Conservation (phyloP, 2,113 vertebrate species). For the Neoarius graeffei region DNA sequence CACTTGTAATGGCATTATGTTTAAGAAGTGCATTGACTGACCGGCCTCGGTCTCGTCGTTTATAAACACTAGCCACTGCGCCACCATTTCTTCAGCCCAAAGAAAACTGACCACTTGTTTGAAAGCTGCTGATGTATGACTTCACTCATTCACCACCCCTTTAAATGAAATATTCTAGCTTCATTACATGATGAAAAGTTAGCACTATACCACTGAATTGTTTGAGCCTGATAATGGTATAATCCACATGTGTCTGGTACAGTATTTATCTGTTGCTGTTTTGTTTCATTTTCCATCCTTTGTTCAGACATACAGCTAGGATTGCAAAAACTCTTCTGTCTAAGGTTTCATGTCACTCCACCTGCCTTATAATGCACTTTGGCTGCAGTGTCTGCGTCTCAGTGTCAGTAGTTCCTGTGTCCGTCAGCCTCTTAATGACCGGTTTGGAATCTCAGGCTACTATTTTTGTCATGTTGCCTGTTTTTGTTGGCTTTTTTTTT, state of each 20-base stretch:
- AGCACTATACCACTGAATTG: neutral
- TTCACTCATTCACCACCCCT: neutral
- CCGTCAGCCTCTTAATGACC: neutral
- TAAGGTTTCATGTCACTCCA: neutral
- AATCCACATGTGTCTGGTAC: neutral
- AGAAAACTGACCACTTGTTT: neutral
- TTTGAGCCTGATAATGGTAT: slow-evolving; percentile 7
- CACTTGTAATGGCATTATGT: neutral
- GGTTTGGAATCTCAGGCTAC: neutral
- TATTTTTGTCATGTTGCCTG: neutral
- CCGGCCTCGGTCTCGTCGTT: neutral
- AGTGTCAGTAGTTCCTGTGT: neutral
- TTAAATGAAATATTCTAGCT: slow-evolving; percentile 1
- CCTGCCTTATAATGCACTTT: slow-evolving; percentile 23
- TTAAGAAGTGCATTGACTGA: neutral
- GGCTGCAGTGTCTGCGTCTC: neutral
- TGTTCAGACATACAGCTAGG: neutral
- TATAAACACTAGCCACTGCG: neutral
- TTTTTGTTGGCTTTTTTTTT: neutral
- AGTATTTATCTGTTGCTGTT: neutral
- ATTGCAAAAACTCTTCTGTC: slow-evolving; percentile 1
- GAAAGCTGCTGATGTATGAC: slow-evolving; percentile 23
- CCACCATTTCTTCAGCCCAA: slow-evolving; percentile 2
- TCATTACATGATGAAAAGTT: neutral
- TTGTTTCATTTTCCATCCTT: neutral